These are phyloP conservation scores for Halisarca cf. caerulea DNA, from an alignment of 37 sponge, comb jelly and placozoan species.

Conservation along the genomic window DNA sequence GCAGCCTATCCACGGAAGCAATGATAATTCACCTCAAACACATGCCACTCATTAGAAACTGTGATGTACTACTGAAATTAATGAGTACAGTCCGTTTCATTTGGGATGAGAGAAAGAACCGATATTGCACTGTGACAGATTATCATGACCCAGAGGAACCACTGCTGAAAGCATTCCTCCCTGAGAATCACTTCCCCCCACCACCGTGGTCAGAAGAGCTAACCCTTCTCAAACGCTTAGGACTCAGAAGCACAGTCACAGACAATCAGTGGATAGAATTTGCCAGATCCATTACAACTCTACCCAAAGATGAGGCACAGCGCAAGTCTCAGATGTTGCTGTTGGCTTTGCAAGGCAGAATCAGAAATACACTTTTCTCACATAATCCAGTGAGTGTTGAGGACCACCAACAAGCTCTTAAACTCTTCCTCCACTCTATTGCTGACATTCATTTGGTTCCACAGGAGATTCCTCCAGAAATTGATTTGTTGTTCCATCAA, in stretches of 20 bases:
- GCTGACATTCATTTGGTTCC: conserved; percentile 11
- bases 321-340: not conserved
- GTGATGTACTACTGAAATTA: not conserved
- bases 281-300: not conserved
- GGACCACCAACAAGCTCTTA: not conserved
- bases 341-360: not conserved
- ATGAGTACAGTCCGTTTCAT: conserved; percentile 20
- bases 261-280: not conserved
- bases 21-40: not conserved
- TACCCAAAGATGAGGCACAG: not conserved
- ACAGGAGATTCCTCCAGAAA: not conserved
- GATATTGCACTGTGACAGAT: conserved; percentile 6
- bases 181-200: not conserved
- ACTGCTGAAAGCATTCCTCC: conserved; percentile 27
- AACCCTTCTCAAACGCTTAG: not conserved
- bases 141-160: conserved; percentile 40
- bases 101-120: not conserved
- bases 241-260: not conserved
- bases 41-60: not conserved
- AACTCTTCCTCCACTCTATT: not conserved
- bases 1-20: not conserved
- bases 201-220: conserved; percentile 24
- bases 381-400: not conserved
- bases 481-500: conserved; percentile 3
- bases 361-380: not conserved